Conservation (phyloP, 1,140 invertebrate species). For the Oryctes rhinoceros region DNA sequence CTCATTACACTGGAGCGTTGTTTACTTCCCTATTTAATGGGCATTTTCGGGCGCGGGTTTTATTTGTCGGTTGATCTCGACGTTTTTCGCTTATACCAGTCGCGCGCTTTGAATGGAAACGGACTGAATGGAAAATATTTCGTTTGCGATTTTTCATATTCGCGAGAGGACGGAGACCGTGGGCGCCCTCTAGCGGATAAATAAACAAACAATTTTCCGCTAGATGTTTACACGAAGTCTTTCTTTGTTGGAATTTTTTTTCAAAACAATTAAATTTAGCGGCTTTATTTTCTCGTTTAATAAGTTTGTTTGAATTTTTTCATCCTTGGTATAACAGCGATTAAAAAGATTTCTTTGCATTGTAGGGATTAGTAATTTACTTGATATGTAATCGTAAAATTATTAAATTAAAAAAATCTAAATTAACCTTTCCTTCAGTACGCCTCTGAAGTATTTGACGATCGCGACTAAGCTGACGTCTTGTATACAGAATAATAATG, state of each 20-base stretch:
- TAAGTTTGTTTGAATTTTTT: neutral
- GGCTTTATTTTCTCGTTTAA: neutral
- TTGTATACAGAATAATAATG: no score
- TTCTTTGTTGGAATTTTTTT: neutral
- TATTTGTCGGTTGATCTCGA: neutral
- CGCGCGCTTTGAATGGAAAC: neutral
- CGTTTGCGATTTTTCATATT: neutral
- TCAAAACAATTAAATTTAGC: neutral
- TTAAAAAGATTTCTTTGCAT: no score
- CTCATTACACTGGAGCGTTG: neutral
- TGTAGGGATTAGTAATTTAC: no score
- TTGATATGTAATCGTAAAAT: no score
- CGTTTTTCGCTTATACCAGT: neutral
- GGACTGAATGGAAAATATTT: neutral
- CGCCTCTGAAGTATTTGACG: no score
- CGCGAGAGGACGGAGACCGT: neutral
- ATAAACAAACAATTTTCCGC: neutral
- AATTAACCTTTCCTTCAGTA: no score
- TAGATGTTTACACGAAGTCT: neutral
- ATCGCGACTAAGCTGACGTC: no score
- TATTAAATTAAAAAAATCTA: no score
- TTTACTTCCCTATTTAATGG: slow-evolving; percentile 11
- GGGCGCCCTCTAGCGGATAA: neutral
- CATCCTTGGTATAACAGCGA: no score
- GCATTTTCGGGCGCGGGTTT: neutral